Evolutionary conservation across 2,113 vertebrate genomes (phyloP).

Genomic region (Oncorhynchus gorbuscha): DNA sequence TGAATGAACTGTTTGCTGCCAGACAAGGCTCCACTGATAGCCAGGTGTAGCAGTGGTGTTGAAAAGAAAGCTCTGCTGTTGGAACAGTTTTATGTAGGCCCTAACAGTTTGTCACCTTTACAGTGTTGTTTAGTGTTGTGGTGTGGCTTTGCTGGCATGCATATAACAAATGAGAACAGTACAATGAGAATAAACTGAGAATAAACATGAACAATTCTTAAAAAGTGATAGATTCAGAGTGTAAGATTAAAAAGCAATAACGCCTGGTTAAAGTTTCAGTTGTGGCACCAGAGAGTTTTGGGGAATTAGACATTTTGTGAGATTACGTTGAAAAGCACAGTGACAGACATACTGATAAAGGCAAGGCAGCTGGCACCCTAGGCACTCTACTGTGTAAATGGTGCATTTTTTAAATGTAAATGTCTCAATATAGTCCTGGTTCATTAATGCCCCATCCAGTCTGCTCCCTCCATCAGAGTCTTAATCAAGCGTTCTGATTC

Average conservation of each 20-base stretch:
- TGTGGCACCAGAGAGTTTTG: slow-evolving; percentile 23
- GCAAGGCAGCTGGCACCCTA: slow-evolving; percentile 18
- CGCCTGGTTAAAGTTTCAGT: slow-evolving; percentile 66
- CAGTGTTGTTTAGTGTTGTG: too few species aligned
- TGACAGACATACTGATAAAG: neutral
- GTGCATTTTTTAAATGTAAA: neutral
- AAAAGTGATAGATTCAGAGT: slow-evolving; percentile 40
- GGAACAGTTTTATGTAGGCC: too few species aligned
- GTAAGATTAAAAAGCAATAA: slow-evolving; percentile 60
- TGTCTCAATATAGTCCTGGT: slow-evolving; percentile 1
- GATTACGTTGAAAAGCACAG: slow-evolving; percentile 21
- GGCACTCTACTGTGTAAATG: neutral
- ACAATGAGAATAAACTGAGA: slow-evolving; percentile 18
- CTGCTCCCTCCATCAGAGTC: slow-evolving; percentile 22
- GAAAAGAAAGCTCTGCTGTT: too few species aligned
- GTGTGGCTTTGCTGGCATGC: too few species aligned
- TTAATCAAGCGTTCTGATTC: slow-evolving; percentile 29
- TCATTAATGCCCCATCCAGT: slow-evolving; percentile 2
- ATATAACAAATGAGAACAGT: too few species aligned
- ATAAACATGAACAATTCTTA: slow-evolving; percentile 57
- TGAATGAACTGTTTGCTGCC: too few species aligned
- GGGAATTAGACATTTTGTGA: neutral
- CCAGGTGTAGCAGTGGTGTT: too few species aligned
- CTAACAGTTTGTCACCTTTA: too few species aligned
- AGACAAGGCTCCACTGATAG: too few species aligned